Conservation (phyloP, 1,140 invertebrate genomes). For the Drosophila serrata region DNA sequence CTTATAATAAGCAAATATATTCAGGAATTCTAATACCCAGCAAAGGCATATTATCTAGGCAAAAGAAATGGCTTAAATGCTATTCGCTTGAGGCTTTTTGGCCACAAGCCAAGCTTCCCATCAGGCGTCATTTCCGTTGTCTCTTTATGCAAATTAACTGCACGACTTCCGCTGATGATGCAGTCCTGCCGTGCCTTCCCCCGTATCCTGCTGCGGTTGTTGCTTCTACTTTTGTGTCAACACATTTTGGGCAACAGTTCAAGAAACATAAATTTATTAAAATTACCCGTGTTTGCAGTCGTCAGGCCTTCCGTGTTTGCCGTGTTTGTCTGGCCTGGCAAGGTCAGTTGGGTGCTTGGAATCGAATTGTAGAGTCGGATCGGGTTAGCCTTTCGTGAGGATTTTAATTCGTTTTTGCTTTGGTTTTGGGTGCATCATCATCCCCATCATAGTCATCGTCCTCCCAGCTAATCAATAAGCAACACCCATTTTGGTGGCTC, state of each 20-base stretch:
- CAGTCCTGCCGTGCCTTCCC: constrained; percentile 27
- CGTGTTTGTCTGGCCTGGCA: constrained; percentile 23
- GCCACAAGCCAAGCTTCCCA: constrained; percentile 33
- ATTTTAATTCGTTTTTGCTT: constrained; percentile 17
- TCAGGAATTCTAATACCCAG: neutral
- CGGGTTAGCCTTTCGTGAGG: constrained; percentile 41
- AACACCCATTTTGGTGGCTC: constrained; percentile 5
- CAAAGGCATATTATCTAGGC: constrained; percentile 14
- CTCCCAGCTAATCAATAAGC: constrained; percentile 40
- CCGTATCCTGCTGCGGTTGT: constrained; percentile 7
- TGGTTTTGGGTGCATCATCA: constrained; percentile 33
- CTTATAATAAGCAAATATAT: neutral
- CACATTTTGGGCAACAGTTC: constrained; percentile 47
- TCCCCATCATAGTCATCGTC: neutral
- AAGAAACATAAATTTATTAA: constrained; percentile 69
- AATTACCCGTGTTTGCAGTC: constrained; percentile 40
- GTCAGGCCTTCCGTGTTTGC: constrained; percentile 34
- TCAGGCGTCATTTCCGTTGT: constrained; percentile 28
- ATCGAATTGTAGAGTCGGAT: constrained; percentile 44
- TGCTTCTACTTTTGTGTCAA: constrained; percentile 32
- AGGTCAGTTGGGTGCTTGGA: constrained; percentile 38
- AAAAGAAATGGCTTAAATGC: neutral
- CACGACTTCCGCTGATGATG: constrained; percentile 43
- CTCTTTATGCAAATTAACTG: constrained; percentile 64
- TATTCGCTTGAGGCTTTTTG: constrained; percentile 11